Evolutionary conservation across 1,140 invertebrate species (phyloP).

Genomic region (Camponotus pennsylvanicus): DNA sequence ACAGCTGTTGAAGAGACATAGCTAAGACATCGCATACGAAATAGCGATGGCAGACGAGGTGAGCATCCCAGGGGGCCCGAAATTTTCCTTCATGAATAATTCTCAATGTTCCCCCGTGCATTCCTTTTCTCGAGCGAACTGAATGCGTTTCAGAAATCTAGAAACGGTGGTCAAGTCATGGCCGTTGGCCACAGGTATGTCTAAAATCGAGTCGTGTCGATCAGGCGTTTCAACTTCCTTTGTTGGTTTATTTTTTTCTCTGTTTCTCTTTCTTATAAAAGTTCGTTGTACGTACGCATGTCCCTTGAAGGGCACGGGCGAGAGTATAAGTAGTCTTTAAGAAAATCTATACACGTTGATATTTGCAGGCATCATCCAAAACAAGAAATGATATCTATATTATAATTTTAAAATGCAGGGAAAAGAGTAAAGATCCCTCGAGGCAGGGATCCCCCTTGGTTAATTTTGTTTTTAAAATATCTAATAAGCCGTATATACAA

Average conservation of each 20-base stretch:
- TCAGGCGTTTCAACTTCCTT: slow-evolving; percentile 62
- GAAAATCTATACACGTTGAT: slow-evolving; percentile 39
- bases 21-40: slow-evolving; percentile 58
- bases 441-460: not conserved
- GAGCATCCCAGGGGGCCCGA: slow-evolving; percentile 39
- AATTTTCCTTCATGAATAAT: slow-evolving; percentile 76
- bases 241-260: not conserved
- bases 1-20: not conserved
- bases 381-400: not conserved
- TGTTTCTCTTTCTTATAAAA: slow-evolving; percentile 48
- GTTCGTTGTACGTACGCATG: slow-evolving; percentile 60
- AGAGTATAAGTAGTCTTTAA: slow-evolving; percentile 67
- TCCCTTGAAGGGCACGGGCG: not conserved
- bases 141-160: slow-evolving; percentile 73
- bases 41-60: slow-evolving; percentile 31
- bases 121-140: slow-evolving; percentile 61
- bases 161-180: slow-evolving; percentile 35
- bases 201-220: slow-evolving; percentile 47
- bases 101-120: slow-evolving; percentile 63
- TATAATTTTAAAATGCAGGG: not conserved
- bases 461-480: not conserved
- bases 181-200: not conserved
- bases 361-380: not conserved
- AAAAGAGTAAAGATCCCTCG: not conserved
- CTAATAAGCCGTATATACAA: not conserved